Conservation (phyloP, 64 coral and sea anemone species). For the Dendrophyllia cribrosa region DNA sequence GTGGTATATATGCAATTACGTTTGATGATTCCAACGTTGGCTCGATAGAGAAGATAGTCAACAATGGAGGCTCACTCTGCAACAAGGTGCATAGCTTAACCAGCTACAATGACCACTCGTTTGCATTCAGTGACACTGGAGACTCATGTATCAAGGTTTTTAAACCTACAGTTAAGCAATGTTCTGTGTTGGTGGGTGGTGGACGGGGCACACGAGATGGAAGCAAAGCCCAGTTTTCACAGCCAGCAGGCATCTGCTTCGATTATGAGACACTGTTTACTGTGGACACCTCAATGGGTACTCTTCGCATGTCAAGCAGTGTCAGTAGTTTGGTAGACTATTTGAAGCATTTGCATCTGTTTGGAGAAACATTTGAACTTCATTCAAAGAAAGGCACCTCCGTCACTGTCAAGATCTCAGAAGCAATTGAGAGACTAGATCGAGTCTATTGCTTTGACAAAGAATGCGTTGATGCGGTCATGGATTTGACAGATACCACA, state of each 20-base stretch:
- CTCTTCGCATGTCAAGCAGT: conserved; percentile 52
- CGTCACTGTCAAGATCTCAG: conserved; percentile 3
- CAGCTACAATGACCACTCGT: conserved; percentile 46
- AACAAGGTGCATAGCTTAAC: conserved; percentile 46
- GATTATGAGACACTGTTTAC: conserved; percentile 29
- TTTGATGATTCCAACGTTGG: conserved; percentile 33
- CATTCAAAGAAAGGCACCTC: background rate
- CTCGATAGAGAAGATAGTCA: conserved; percentile 39
- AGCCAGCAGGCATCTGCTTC: background rate
- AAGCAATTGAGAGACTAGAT: conserved; percentile 65
- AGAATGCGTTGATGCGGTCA: too few relatives aligned
- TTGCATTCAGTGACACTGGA: conserved; percentile 59
- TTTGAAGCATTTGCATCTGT: conserved; percentile 30
- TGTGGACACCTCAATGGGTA: conserved; percentile 30
- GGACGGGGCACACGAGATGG: conserved; percentile 38
- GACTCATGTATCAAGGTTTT: conserved; percentile 53
- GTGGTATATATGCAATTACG: conserved; percentile 38
- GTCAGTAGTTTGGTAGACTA: conserved; percentile 53
- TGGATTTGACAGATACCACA: too few relatives aligned
- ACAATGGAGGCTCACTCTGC: conserved; percentile 44
- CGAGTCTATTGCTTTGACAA: conserved; percentile 3
- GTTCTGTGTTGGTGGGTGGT: conserved; percentile 26
- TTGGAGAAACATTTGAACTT: conserved; percentile 47
- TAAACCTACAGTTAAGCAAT: conserved; percentile 52
- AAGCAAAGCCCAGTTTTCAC: conserved; percentile 5